Conservation (phyloP, 2,888 invertebrate species). For the Ormyrus labotus region DNA sequence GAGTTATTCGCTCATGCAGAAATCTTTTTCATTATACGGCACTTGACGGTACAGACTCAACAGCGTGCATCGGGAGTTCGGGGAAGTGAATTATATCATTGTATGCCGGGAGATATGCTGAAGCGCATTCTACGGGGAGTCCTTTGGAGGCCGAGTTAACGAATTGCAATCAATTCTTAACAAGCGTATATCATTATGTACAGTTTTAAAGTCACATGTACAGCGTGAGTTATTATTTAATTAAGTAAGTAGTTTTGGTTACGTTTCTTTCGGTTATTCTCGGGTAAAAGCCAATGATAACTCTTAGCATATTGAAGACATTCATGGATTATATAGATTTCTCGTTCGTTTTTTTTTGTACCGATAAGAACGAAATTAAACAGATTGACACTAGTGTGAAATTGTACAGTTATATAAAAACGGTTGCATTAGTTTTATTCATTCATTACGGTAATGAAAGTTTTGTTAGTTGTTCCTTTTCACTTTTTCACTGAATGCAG, state of each 20-base stretch:
- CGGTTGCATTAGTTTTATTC: conserved; percentile 4
- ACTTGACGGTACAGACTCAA: conserved; percentile 21
- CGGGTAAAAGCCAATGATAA: not conserved
- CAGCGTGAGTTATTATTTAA: not conserved
- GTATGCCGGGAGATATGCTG: conserved; percentile 1
- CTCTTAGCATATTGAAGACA: not conserved
- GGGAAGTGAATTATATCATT: conserved; percentile 45
- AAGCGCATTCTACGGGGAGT: conserved; percentile 18
- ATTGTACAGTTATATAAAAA: conserved; percentile 49
- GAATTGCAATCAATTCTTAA: conserved; percentile 50
- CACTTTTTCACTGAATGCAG: conserved; percentile 12
- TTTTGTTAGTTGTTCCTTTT: conserved; percentile 1
- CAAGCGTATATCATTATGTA: conserved; percentile 50
- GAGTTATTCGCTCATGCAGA: conserved; percentile 8
- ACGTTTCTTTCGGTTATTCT: not conserved
- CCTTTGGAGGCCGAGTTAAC: conserved; percentile 29
- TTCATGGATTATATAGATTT: too few relatives aligned
- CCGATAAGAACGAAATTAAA: conserved; percentile 4
- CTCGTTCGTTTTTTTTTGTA: not conserved
- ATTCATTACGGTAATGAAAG: conserved; percentile 20
- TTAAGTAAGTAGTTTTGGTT: not conserved
- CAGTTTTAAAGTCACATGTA: conserved; percentile 51
- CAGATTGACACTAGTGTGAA: conserved; percentile 27
- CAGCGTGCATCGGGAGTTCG: conserved; percentile 22
- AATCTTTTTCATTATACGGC: conserved; percentile 5